A percentile compares a stretch with the other conserved stretches of the same genome.
Evolutionary conservation across 2,113 vertebrate species (phyloP).

Genomic region (Heteronetta atricapilla): DNA sequence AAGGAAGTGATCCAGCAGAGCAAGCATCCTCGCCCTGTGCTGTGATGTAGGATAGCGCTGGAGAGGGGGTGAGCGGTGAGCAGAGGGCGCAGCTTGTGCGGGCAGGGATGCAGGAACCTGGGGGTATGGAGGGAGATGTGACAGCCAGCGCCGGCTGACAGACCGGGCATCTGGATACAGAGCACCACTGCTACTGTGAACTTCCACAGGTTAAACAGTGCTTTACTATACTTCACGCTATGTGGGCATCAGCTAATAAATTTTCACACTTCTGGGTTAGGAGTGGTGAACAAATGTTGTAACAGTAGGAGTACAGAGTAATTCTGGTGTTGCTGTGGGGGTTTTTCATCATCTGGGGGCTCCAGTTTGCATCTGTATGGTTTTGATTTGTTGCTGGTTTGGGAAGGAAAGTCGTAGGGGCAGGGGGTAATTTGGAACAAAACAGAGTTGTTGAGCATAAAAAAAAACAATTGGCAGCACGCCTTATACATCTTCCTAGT

Average conservation of each 20-base stretch:
- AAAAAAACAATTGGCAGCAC: background rate
- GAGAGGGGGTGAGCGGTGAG: slow-evolving; percentile 37
- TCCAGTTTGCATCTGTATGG: background rate
- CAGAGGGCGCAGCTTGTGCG: background rate
- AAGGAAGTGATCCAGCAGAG: slow-evolving; percentile 29
- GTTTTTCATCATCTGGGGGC: background rate
- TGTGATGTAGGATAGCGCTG: slow-evolving; percentile 1
- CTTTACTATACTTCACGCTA: background rate
- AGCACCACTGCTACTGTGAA: background rate
- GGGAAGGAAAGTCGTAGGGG: background rate
- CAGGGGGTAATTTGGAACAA: background rate
- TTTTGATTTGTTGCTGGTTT: background rate
- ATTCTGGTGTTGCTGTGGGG: background rate
- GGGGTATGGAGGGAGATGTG: background rate
- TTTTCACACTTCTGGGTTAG: background rate
- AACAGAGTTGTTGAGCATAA: background rate
- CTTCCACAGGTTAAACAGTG: background rate
- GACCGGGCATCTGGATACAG: background rate
- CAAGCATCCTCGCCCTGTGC: slow-evolving; percentile 37
- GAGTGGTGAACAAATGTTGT: background rate
- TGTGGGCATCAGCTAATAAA: background rate
- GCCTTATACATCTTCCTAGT: background rate
- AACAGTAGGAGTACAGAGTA: background rate
- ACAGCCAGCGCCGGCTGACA: background rate
- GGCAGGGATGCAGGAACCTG: background rate